Percentiles rank a stretch among this genome's conserved stretches.
Conservation (phyloP, 2,797 vertebrate genomes). For the Sus cebifrons region DNA sequence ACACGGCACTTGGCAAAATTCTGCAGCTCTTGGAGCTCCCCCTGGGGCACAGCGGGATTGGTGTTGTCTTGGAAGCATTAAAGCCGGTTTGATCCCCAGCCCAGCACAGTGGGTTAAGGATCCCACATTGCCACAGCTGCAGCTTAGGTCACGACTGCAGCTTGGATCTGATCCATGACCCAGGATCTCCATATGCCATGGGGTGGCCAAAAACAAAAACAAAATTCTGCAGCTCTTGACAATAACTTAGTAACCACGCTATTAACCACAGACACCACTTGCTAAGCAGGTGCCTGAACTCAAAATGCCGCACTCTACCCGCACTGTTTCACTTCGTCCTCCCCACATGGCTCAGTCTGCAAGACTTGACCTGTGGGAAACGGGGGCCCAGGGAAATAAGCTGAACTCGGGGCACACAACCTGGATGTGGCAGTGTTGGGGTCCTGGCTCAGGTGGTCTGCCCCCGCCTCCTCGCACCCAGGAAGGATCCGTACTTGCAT, state of each 20-base stretch:
- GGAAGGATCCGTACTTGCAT: fast-evolving
- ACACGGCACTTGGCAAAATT: neutral
- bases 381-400: neutral
- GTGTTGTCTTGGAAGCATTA: no score
- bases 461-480: no score
- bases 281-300: neutral
- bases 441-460: fast-evolving
- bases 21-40: neutral
- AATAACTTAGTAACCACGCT: fast-evolving
- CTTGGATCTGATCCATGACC: no score
- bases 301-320: no score
- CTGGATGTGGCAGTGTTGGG: neutral
- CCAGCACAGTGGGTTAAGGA: no score
- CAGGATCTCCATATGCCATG: no score
- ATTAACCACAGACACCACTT: neutral
- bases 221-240: neutral
- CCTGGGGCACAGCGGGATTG: no score
- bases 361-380: neutral
- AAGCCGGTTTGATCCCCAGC: no score
- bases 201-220: no score
- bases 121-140: no score
- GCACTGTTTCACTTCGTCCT: neutral
- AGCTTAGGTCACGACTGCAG: no score
- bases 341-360: neutral
- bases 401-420: no score